Evolutionary conservation across 37 sponge, comb jelly and placozoan species (phyloP).

Genomic region (Crambe crambe): DNA sequence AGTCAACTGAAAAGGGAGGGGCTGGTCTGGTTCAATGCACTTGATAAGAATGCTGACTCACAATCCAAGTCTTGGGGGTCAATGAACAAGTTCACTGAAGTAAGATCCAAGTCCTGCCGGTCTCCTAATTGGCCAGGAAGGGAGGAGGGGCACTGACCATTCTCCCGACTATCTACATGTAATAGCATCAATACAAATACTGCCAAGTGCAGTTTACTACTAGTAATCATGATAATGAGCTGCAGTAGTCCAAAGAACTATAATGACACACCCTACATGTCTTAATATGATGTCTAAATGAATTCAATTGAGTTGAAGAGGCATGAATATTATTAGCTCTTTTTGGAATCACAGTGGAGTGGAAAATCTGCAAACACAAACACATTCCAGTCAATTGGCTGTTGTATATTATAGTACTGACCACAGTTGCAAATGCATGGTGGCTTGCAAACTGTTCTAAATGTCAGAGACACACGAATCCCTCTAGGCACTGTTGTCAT

Average conservation of each 20-base stretch:
- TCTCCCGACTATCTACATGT: neutral
- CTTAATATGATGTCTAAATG: constrained; percentile 1
- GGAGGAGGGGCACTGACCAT: neutral
- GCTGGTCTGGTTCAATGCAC: too few species aligned
- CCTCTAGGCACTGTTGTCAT: constrained; percentile 49
- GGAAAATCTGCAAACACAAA: constrained; percentile 25
- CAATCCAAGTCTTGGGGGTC: neutral
- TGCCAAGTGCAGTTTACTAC: too few species aligned
- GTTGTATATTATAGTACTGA: neutral
- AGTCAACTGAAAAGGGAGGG: neutral
- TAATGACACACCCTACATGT: too few species aligned
- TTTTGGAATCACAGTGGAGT: constrained; percentile 29
- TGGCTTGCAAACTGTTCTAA: constrained; percentile 44
- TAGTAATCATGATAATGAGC: neutral
- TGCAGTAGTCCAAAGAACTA: too few species aligned
- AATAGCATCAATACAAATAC: neutral
- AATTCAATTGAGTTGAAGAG: too few species aligned
- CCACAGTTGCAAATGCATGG: constrained; percentile 58
- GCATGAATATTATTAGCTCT: neutral
- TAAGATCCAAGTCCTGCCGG: neutral
- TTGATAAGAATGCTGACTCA: too few species aligned
- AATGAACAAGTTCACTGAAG: neutral
- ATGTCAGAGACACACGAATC: constrained; percentile 66
- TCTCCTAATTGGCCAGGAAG: neutral
- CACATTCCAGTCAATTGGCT: neutral